Conservation (phyloP, 2,797 vertebrate genomes). For the Choloepus didactylus region DNA sequence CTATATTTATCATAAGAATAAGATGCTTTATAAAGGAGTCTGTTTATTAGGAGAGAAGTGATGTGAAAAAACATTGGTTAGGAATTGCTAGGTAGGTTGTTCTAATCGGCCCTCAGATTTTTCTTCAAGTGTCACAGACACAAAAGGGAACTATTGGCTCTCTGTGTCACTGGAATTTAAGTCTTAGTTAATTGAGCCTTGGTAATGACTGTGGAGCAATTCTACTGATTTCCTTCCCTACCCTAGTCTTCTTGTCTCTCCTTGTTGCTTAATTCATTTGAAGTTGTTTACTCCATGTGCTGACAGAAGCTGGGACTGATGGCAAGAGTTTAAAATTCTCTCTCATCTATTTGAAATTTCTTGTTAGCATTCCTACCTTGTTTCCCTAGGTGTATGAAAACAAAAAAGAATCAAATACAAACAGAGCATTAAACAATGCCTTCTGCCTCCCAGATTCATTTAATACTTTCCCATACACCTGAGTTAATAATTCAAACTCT, state of each 20-base stretch:
- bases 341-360: constrained; percentile 83
- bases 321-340: constrained; percentile 79
- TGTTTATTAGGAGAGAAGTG: constrained; percentile 16
- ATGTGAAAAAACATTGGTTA: constrained; percentile 5
- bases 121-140: constrained; percentile 42
- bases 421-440: constrained; percentile 75
- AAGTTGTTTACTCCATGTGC: constrained; percentile 77
- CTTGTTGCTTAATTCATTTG: constrained; percentile 75
- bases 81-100: background rate
- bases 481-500: constrained; percentile 78
- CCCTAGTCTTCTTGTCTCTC: background rate
- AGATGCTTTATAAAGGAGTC: constrained; percentile 48
- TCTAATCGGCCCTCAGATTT: background rate
- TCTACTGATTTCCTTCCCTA: constrained; percentile 11
- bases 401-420: constrained; percentile 76
- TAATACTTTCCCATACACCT: constrained; percentile 65
- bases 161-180: constrained; percentile 55
- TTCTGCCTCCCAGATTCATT: constrained; percentile 67
- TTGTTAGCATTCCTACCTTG: constrained; percentile 80
- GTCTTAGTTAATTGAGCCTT: constrained; percentile 39
- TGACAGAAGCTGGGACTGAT: constrained; percentile 64
- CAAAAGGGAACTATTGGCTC: background rate
- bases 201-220: background rate
- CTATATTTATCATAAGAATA: constrained; percentile 52
- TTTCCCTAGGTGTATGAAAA: constrained; percentile 72